These are phyloP conservation scores for Opisthocomus hoazin DNA, from an alignment of 2,113 vertebrate genomes.

Conservation along the genomic window DNA sequence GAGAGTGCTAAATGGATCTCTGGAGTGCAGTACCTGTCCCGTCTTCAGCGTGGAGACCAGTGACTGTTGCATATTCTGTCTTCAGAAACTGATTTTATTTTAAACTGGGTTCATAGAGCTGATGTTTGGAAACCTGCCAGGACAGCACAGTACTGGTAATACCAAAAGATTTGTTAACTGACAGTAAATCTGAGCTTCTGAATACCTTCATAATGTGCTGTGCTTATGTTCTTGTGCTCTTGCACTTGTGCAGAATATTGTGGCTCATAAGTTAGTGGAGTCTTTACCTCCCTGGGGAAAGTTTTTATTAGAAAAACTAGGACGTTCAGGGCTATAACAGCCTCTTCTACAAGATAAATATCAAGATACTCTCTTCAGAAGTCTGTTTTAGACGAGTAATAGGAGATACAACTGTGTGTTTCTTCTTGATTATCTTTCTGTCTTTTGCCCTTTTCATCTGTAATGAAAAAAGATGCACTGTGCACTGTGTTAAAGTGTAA, in stretches of 20 bases:
- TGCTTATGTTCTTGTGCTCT: background rate
- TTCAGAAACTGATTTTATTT: background rate
- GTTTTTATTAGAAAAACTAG: slow-evolving; percentile 58
- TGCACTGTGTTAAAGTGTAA: background rate
- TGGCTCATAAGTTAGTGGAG: slow-evolving; percentile 36
- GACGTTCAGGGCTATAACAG: slow-evolving; percentile 10
- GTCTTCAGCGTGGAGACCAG: background rate
- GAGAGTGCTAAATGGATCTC: background rate
- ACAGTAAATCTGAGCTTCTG: background rate
- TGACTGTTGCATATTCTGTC: background rate
- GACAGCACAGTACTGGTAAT: background rate
- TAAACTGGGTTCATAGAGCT: background rate
- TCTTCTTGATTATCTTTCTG: background rate
- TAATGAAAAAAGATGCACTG: background rate
- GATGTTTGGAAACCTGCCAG: background rate
- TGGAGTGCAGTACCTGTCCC: background rate
- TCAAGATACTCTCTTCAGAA: background rate
- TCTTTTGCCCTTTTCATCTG: background rate
- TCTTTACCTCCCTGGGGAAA: slow-evolving; percentile 51
- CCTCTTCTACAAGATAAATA: background rate
- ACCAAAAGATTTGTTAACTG: background rate
- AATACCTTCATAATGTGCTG: background rate
- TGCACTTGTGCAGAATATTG: slow-evolving; percentile 5
- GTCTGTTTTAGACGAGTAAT: background rate
- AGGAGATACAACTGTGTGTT: background rate